Percentiles rank a stretch among this genome's conserved stretches.
phyloP scores from a whole-genome alignment of 2,113 vertebrate genomes.

The Anhinga rufa region DNA sequence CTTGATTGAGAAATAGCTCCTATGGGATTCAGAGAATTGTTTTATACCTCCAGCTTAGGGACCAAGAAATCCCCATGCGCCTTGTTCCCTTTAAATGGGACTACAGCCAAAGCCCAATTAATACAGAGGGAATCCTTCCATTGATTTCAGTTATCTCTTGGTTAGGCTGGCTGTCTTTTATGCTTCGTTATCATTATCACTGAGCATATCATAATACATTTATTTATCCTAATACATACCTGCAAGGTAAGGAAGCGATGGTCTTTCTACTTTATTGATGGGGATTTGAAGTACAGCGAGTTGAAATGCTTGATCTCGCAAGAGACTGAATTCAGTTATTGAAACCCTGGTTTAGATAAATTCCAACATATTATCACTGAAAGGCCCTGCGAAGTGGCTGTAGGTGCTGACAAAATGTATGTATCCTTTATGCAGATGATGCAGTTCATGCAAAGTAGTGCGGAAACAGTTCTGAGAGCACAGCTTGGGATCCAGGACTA shows the following conservation, averaged over 20 bases:
- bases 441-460: background rate
- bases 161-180: background rate
- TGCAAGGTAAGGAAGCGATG: background rate
- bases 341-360: background rate
- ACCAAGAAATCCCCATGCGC: background rate
- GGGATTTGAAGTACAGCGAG: background rate
- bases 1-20: conserved; percentile 40
- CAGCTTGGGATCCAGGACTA: background rate
- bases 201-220: background rate
- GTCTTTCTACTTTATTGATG: background rate
- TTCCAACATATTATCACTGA: background rate
- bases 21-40: conserved; percentile 25
- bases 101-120: conserved; percentile 25
- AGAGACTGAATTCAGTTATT: background rate
- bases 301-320: background rate
- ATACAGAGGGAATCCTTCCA: conserved; percentile 10
- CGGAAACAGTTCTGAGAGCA: background rate
- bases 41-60: background rate
- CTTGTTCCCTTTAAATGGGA: conserved; percentile 8
- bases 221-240: background rate
- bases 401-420: background rate
- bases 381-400: background rate
- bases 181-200: conserved; percentile 8
- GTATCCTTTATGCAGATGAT: background rate
- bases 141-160: conserved; percentile 22